These are phyloP conservation scores for Notodonta dromedarius DNA, from an alignment of 2,888 invertebrate species.

Conservation along the genomic window DNA sequence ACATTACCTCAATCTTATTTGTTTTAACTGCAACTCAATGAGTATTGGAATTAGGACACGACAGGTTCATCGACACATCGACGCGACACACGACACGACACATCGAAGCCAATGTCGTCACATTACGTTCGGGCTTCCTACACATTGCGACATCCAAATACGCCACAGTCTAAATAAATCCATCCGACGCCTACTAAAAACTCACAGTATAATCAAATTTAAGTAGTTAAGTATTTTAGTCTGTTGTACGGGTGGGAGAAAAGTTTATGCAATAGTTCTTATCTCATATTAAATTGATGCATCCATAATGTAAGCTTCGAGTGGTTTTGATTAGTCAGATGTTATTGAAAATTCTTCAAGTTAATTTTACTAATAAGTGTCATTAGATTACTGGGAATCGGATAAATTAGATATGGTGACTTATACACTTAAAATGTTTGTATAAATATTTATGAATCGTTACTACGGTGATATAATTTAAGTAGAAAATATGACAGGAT, in stretches of 20 bases:
- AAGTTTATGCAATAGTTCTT: slow-evolving; percentile 50
- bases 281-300: slow-evolving; percentile 49
- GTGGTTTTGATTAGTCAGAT: slow-evolving; percentile 47
- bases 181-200: slow-evolving; percentile 3
- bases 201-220: slow-evolving; percentile 10
- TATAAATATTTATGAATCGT: slow-evolving; percentile 27
- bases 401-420: slow-evolving; percentile 30
- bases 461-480: not conserved
- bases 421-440: slow-evolving; percentile 27
- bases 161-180: slow-evolving; percentile 28
- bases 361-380: slow-evolving; percentile 41
- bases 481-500: not conserved
- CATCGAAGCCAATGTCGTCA: slow-evolving; percentile 53
- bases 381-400: slow-evolving; percentile 28
- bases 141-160: slow-evolving; percentile 32
- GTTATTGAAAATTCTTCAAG: slow-evolving; percentile 38
- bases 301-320: slow-evolving; percentile 47
- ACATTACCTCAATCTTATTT: slow-evolving; percentile 10
- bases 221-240: slow-evolving; percentile 9
- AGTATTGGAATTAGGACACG: slow-evolving; percentile 59
- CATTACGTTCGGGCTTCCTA: slow-evolving; percentile 42
- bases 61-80: slow-evolving; percentile 70
- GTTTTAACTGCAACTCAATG: slow-evolving; percentile 31
- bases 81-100: slow-evolving; percentile 54
- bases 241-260: slow-evolving; percentile 13